These are phyloP conservation scores for Sinelater perroti DNA, from an alignment of 2,888 invertebrate genomes.

Conservation along the genomic window DNA sequence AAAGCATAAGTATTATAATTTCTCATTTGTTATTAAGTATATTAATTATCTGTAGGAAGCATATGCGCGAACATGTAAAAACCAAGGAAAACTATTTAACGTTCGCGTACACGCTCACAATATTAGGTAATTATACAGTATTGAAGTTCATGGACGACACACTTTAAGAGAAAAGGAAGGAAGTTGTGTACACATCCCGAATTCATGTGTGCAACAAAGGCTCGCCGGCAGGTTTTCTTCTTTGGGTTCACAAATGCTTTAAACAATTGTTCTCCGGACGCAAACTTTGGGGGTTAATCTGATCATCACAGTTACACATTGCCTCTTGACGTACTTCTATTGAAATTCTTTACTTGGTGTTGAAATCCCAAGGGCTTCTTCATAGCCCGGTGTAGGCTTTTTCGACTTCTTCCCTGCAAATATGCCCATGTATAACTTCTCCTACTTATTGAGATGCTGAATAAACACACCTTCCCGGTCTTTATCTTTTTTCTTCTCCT, in stretches of 20 bases:
- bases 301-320: constrained; percentile 31
- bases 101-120: not conserved
- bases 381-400: constrained; percentile 80
- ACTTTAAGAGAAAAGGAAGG: constrained; percentile 3
- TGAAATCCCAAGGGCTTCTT: constrained; percentile 90
- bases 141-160: constrained; percentile 18
- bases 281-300: constrained; percentile 18
- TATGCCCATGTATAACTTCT: too few species aligned
- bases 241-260: not conserved
- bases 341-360: constrained; percentile 88
- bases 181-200: not conserved
- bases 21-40: too few species aligned
- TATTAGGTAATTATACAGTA: constrained; percentile 8
- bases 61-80: not conserved
- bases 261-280: constrained; percentile 10
- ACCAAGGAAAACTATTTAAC: not conserved
- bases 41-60: constrained; percentile 8
- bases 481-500: constrained; percentile 20
- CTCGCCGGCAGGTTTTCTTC: constrained; percentile 4
- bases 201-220: constrained; percentile 7
- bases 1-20: constrained; percentile 33
- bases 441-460: constrained; percentile 5
- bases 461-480: constrained; percentile 39
- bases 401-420: constrained; percentile 61
- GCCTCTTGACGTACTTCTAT: constrained; percentile 42